These are phyloP conservation scores for Pristiophorus japonicus DNA, from an alignment of 2,113 vertebrate genomes.

Conservation along the genomic window DNA sequence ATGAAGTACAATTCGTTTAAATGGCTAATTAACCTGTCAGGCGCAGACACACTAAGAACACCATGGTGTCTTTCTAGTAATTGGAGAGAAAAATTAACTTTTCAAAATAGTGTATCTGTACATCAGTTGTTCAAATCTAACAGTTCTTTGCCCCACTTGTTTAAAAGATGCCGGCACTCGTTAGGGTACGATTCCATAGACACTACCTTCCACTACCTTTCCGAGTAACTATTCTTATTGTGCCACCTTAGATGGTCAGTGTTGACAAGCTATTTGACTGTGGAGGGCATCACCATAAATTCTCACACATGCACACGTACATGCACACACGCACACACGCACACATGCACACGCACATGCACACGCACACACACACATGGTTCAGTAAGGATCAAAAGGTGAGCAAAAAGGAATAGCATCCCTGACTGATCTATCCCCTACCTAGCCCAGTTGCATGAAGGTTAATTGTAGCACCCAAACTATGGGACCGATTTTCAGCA, in stretches of 20 bases:
- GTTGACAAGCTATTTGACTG: neutral
- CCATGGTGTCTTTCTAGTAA: neutral
- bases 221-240: neutral
- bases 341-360: neutral
- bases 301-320: neutral
- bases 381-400: neutral
- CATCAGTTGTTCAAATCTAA: neutral
- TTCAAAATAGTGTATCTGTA: neutral
- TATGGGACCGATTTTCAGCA: too few species aligned
- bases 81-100: neutral
- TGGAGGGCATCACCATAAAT: neutral
- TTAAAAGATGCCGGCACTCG: neutral
- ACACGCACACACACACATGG: neutral
- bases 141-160: neutral
- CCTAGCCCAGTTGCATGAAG: neutral
- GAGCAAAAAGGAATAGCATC: neutral
- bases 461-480: neutral
- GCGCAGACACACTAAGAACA: neutral
- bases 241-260: neutral
- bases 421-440: neutral
- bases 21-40: constrained; percentile 6
- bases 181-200: neutral
- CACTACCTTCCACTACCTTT: neutral
- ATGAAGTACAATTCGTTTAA: neutral
- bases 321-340: neutral